Percentiles rank a stretch among this genome's conserved stretches.
These are phyloP conservation scores for Epinotia ramella DNA, from an alignment of 2,888 invertebrate genomes.

Conservation along the genomic window DNA sequence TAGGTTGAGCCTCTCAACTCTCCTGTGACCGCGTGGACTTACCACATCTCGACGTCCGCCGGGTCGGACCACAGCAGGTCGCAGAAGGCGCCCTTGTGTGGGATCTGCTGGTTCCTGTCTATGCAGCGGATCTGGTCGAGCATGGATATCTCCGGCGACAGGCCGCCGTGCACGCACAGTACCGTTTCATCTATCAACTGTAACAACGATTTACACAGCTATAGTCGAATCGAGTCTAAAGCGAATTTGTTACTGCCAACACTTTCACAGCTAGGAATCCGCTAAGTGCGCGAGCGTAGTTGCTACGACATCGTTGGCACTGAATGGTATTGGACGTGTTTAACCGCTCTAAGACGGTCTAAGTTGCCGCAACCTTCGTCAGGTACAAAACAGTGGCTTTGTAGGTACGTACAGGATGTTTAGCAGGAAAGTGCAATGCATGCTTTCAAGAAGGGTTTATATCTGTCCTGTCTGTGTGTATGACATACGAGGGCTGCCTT, in stretches of 20 bases:
- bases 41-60: conserved; percentile 97
- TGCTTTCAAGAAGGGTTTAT: background rate
- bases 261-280: no score
- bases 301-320: no score
- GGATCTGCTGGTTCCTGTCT: conserved; percentile 98
- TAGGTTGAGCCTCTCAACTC: no score
- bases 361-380: no score
- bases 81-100: conserved; percentile 99
- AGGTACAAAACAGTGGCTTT: background rate
- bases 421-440: background rate
- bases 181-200: conserved; percentile 98
- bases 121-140: conserved; percentile 98
- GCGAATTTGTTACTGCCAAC: no score
- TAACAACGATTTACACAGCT: conserved; percentile 55
- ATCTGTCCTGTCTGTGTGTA: background rate
- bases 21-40: conserved; percentile 50
- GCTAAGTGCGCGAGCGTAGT: no score
- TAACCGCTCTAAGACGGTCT: no score
- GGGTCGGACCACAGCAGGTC: conserved; percentile 99
- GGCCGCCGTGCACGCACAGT: conserved; percentile 98
- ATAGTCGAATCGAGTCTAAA: background rate
- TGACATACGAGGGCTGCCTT: no score
- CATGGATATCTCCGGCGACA: conserved; percentile 98
- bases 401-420: background rate
- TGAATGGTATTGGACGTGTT: no score